Conservation (phyloP, 1,140 invertebrate species). For the Ptiloglossa arizonensis region DNA sequence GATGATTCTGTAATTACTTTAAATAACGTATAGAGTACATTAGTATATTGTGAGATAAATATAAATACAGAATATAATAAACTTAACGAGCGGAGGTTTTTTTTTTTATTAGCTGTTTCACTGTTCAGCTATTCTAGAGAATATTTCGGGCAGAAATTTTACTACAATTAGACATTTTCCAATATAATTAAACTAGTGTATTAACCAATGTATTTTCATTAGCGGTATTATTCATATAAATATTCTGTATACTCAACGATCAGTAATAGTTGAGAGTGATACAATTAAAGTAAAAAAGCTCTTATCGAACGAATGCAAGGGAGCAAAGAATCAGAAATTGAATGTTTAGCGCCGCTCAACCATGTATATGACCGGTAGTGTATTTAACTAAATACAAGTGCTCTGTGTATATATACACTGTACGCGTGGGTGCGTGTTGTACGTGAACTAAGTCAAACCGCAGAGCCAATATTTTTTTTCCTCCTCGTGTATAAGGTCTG, state of each 20-base stretch:
- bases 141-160: too few relatives aligned
- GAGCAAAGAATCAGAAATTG: neutral
- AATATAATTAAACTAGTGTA: too few relatives aligned
- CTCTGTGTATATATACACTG: conserved; percentile 26
- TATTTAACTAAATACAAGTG: conserved; percentile 32
- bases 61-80: too few relatives aligned
- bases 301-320: neutral
- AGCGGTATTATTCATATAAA: too few relatives aligned
- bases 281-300: neutral
- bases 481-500: conserved; percentile 28
- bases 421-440: neutral
- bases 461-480: conserved; percentile 40
- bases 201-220: too few relatives aligned
- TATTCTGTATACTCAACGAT: neutral
- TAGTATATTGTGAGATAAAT: too few relatives aligned
- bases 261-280: neutral
- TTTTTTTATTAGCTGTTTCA: too few relatives aligned
- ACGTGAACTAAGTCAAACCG: conserved; percentile 51
- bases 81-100: too few relatives aligned
- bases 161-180: too few relatives aligned
- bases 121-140: too few relatives aligned
- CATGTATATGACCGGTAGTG: neutral
- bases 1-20: neutral
- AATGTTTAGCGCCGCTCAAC: neutral
- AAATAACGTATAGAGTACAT: neutral